These are phyloP conservation scores for Standfussiana lucernea DNA, from an alignment of 2,888 invertebrate genomes.

Conservation along the genomic window DNA sequence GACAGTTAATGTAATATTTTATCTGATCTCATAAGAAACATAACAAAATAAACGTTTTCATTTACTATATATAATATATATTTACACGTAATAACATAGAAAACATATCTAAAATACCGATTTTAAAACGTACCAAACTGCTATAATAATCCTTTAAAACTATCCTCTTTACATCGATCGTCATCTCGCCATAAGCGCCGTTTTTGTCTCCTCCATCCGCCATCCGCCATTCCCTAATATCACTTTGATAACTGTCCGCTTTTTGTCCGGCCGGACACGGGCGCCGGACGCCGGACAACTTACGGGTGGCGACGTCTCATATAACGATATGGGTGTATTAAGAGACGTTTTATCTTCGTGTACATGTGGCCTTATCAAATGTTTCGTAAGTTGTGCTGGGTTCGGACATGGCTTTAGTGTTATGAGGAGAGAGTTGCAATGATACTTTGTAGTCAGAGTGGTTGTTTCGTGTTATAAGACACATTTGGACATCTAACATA, in stretches of 20 bases:
- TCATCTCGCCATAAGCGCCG: conserved; percentile 51
- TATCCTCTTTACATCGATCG: conserved; percentile 56
- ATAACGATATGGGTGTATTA: conserved; percentile 65
- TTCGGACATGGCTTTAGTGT: background rate
- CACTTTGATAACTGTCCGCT: conserved; percentile 72
- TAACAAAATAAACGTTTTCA: background rate
- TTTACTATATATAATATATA: too few species aligned
- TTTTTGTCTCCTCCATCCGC: conserved; percentile 49
- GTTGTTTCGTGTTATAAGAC: background rate
- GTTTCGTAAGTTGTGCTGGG: conserved; percentile 16
- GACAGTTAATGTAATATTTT: background rate
- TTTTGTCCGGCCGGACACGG: conserved; percentile 63
- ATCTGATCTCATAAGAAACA: too few species aligned
- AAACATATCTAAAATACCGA: background rate
- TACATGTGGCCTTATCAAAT: conserved; percentile 38
- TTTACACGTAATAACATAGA: too few species aligned
- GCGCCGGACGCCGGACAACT: conserved; percentile 54
- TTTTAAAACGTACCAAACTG: background rate
- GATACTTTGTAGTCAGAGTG: background rate
- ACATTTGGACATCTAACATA: background rate
- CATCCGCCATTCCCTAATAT: conserved; percentile 68
- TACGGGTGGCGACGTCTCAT: conserved; percentile 46
- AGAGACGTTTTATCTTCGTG: conserved; percentile 53
- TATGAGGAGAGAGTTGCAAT: background rate
- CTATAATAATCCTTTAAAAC: conserved; percentile 41